Conservation (phyloP, 2,888 invertebrate genomes). For the Caenorhabditis angaria region DNA sequence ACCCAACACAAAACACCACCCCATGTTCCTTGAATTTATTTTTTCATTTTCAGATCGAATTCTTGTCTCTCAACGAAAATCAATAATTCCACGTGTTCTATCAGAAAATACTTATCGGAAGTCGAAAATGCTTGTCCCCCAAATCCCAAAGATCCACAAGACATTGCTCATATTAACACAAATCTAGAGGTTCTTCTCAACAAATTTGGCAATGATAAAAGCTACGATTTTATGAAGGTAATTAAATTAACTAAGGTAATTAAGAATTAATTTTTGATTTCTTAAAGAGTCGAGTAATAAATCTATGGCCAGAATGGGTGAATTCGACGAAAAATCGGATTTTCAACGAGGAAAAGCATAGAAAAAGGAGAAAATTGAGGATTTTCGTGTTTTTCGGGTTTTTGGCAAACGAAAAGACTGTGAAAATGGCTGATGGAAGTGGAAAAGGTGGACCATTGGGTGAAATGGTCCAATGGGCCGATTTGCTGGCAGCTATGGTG, state of each 20-base stretch:
- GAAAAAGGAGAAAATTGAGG: slow-evolving; percentile 46
- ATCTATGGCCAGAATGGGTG: background rate
- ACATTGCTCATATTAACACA: background rate
- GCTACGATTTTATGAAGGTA: background rate
- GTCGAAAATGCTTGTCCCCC: slow-evolving; percentile 74
- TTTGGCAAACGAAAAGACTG: slow-evolving; percentile 73
- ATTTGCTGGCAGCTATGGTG: slow-evolving; percentile 74
- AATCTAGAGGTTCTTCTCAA: slow-evolving; percentile 5
- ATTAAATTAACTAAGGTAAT: slow-evolving; percentile 17
- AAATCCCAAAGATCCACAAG: too few relatives aligned
- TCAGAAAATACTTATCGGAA: slow-evolving; percentile 73
- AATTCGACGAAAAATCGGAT: background rate
- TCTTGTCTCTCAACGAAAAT: too few relatives aligned
- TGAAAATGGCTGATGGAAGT: slow-evolving; percentile 74
- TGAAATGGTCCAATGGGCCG: slow-evolving; percentile 75
- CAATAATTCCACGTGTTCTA: slow-evolving; percentile 69
- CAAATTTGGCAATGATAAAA: background rate
- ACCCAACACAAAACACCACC: too few relatives aligned
- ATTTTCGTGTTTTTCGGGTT: slow-evolving; percentile 74
- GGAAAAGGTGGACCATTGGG: slow-evolving; percentile 74
- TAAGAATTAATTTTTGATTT: background rate
- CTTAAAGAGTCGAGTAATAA: background rate
- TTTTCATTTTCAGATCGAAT: too few relatives aligned
- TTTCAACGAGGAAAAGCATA: background rate
- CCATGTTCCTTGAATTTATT: too few relatives aligned